phyloP scores from a whole-genome alignment of 1,140 invertebrate genomes.

The Tribolium madens region DNA sequence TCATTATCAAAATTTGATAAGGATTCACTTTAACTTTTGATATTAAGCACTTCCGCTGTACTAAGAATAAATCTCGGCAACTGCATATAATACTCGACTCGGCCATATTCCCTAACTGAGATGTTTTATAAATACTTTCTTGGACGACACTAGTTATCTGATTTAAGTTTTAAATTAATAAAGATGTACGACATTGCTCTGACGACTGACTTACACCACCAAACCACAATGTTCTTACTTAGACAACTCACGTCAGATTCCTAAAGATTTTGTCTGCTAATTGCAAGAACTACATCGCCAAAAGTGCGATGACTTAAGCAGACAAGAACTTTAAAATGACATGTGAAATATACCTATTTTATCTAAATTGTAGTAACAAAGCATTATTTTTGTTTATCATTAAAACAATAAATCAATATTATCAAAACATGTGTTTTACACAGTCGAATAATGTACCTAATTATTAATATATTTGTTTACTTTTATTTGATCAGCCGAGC shows the following conservation, averaged over 20 bases:
- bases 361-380: not conserved
- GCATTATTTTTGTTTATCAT: not conserved
- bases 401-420: not conserved
- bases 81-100: conserved; percentile 50
- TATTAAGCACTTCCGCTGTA: conserved; percentile 50
- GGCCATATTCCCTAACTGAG: conserved; percentile 41
- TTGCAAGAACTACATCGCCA: not conserved
- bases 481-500: not conserved
- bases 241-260: conserved; percentile 1
- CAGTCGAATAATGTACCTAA: not conserved
- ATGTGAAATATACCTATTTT: not conserved
- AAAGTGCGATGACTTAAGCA: not conserved
- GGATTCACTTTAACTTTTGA: conserved; percentile 53
- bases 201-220: not conserved
- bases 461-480: not conserved
- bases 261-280: not conserved
- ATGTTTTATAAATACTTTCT: conserved; percentile 48
- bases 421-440: not conserved
- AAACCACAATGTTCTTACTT: conserved; percentile 1
- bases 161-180: conserved; percentile 55
- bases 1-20: conserved; percentile 49
- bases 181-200: conserved; percentile 27
- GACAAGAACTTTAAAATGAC: not conserved
- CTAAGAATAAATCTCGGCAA: conserved; percentile 44
- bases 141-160: conserved; percentile 51